A percentile compares a stretch with the other conserved stretches of the same genome.
Evolutionary conservation across 2,797 vertebrate genomes (phyloP).

Genomic region (Champsocephalus gunnari): DNA sequence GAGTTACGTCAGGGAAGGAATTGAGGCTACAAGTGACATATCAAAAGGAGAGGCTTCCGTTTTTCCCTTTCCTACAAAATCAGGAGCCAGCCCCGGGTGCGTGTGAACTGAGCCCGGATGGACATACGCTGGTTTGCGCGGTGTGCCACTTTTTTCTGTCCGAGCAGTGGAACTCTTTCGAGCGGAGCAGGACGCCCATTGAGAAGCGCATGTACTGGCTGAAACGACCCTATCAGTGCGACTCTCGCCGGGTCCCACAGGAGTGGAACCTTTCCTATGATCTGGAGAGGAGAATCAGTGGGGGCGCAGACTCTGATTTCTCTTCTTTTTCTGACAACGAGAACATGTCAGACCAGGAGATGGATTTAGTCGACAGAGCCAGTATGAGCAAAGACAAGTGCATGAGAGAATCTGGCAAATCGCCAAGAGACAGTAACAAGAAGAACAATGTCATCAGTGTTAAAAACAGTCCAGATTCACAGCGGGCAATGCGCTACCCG

Average conservation of each 20-base stretch:
- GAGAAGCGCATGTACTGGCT: conserved; percentile 99
- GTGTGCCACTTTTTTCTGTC: conserved; percentile 95
- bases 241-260: conserved; percentile 83
- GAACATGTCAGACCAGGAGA: conserved; percentile 89
- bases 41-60: conserved; percentile 85
- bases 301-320: conserved; percentile 88
- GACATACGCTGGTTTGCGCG: conserved; percentile 91
- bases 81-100: conserved; percentile 96
- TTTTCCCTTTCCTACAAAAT: conserved; percentile 95
- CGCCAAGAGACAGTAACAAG: conserved; percentile 69
- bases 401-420: conserved; percentile 64
- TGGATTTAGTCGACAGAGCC: conserved; percentile 74
- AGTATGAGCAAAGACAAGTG: conserved; percentile 71
- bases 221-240: conserved; percentile 95
- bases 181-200: conserved; percentile 92
- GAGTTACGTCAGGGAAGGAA: conserved; percentile 91
- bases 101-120: conserved; percentile 88
- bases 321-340: conserved; percentile 94
- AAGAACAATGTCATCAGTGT: conserved; percentile 77
- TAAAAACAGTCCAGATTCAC: conserved; percentile 83
- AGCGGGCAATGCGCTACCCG: conserved; percentile 71
- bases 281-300: conserved; percentile 80
- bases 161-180: conserved; percentile 97
- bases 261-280: conserved; percentile 86
- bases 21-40: conserved; percentile 87